These are phyloP conservation scores for Gonocerus acuteangulatus DNA, from an alignment of 2,888 invertebrate species.

Conservation along the genomic window DNA sequence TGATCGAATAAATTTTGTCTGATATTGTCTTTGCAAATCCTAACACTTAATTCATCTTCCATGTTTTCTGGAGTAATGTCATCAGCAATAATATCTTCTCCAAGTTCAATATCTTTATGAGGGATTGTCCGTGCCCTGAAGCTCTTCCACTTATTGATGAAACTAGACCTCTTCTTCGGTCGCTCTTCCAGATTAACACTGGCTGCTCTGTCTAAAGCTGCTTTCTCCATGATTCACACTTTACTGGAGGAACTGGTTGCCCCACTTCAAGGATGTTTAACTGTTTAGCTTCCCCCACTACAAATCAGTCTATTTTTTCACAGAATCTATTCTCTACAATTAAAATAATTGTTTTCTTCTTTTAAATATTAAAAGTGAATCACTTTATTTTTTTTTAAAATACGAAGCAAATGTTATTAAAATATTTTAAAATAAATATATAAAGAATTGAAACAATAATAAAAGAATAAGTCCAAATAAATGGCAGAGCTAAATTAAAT, in stretches of 20 bases:
- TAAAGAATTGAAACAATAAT: too few species aligned
- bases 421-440: too few species aligned
- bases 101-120: slow-evolving; percentile 21
- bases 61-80: slow-evolving; percentile 27
- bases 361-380: too few species aligned
- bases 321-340: neutral
- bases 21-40: slow-evolving; percentile 54
- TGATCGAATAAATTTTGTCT: slow-evolving; percentile 66
- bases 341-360: too few species aligned
- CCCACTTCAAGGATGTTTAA: slow-evolving; percentile 21
- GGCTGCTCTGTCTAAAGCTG: slow-evolving; percentile 45
- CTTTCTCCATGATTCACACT: slow-evolving; percentile 37
- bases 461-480: too few species aligned
- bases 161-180: slow-evolving; percentile 26
- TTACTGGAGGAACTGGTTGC: slow-evolving; percentile 10
- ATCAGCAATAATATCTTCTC: slow-evolving; percentile 35
- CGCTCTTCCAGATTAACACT: slow-evolving; percentile 45
- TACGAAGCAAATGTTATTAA: too few species aligned
- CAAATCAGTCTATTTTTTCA: neutral
- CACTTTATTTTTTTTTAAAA: too few species aligned
- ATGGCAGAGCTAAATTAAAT: too few species aligned
- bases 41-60: slow-evolving; percentile 42
- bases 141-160: slow-evolving; percentile 38
- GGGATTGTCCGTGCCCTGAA: slow-evolving; percentile 30
- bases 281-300: slow-evolving; percentile 16